A percentile compares a stretch with the other conserved stretches of the same genome.
phyloP scores from a whole-genome alignment of 2,888 invertebrate genomes.

The Brenthis ino region DNA sequence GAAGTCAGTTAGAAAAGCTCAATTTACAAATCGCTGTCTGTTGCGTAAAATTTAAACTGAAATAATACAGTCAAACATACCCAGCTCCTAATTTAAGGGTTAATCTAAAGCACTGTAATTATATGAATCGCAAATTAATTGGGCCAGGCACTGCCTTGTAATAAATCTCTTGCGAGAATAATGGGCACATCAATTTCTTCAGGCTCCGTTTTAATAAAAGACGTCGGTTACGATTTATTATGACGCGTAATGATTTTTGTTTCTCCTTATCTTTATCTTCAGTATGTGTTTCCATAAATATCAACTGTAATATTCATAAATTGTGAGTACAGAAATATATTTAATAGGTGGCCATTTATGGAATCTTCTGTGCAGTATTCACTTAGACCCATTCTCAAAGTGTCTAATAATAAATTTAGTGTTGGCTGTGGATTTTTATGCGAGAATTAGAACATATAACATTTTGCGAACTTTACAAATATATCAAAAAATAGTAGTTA shows the following conservation, averaged over 20 bases:
- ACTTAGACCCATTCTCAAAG: no score
- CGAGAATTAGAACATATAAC: no score
- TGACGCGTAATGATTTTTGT: conserved; percentile 45
- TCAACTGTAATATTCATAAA: no score
- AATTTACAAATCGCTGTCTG: background rate
- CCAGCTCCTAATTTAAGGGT: conserved; percentile 27
- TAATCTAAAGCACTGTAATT: conserved; percentile 42
- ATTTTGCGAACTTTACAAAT: no score
- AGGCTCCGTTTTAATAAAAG: conserved; percentile 50
- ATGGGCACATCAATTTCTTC: conserved; percentile 55
- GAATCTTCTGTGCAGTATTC: no score
- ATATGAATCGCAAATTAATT: conserved; percentile 52
- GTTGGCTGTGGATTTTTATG: no score
- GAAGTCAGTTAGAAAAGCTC: background rate
- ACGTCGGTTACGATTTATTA: conserved; percentile 50
- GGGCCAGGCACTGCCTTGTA: conserved; percentile 48
- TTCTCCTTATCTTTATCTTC: conserved; percentile 21
- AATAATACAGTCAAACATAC: conserved; percentile 29
- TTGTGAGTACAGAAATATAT: no score
- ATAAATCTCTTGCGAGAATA: conserved; percentile 52
- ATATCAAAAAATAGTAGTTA: no score
- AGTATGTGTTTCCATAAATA: background rate
- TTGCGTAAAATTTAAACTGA: conserved; percentile 10
- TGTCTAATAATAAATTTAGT: no score
- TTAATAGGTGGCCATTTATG: no score